A percentile compares a stretch with the other conserved stretches of the same genome.
Evolutionary conservation across 2,113 vertebrate species (phyloP).

Genomic region (Calypte anna): DNA sequence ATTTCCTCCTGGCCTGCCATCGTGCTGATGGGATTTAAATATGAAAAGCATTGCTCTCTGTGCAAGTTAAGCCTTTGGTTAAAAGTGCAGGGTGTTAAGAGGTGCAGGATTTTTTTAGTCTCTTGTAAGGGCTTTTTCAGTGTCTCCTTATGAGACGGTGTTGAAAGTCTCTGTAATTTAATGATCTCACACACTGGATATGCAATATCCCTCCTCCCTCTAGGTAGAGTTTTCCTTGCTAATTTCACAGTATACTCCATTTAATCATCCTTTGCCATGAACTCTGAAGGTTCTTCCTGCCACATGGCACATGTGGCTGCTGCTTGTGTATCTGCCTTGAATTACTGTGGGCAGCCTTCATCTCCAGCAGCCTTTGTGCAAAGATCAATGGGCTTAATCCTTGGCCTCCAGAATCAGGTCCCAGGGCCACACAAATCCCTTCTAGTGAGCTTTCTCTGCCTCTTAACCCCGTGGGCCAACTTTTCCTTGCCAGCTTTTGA

Average conservation of each 20-base stretch:
- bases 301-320: constrained; percentile 5
- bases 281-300: constrained; percentile 53
- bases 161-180: constrained; percentile 69
- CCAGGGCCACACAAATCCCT: background rate
- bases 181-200: constrained; percentile 48
- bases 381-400: constrained; percentile 3
- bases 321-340: constrained; percentile 32
- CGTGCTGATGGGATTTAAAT: constrained; percentile 57
- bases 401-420: background rate
- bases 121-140: constrained; percentile 59
- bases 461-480: background rate
- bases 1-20: constrained; percentile 47
- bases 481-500: background rate
- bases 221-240: constrained; percentile 60
- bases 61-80: constrained; percentile 63
- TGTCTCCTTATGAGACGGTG: constrained; percentile 43
- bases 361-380: constrained; percentile 29
- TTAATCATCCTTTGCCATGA: constrained; percentile 62
- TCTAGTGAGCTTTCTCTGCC: background rate
- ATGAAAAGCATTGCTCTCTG: constrained; percentile 57
- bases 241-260: constrained; percentile 66
- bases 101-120: constrained; percentile 50
- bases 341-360: background rate
- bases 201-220: constrained; percentile 7
- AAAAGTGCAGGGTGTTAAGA: constrained; percentile 70